Base-by-base conservation (phyloP, 2,888 invertebrate genomes). In the Coelogynopora nodosa region DNA sequence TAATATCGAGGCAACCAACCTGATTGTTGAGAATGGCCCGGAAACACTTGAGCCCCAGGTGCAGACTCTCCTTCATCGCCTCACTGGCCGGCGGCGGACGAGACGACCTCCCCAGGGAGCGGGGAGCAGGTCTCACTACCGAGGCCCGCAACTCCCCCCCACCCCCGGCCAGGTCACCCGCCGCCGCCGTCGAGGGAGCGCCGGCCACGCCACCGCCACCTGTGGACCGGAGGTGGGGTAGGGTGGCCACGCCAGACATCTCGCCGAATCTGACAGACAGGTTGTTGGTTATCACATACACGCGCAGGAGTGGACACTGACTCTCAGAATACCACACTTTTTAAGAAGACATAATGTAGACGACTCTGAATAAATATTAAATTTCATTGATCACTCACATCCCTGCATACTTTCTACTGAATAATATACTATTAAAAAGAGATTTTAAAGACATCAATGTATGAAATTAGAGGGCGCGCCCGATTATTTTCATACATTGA, bases 11-110 rank as follows among this genome's bases (percentile, higher is more conserved):
- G n/a, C n/a, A n/a, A n/a, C n/a, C n/a, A n/a, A 85, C 85, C 67
- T 85, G 85, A 85, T 85, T 85, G 26, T 85, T 85, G n/a, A 85
- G 30, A 27, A 85, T 85, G 28, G 85, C 74, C 23, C 85, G 26
- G 28, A 85, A 85, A 28, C 85, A 85, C 67, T 85, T 85, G 23
- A 85, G 30, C 18, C 85, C 67, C n/a, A 85, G 74, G 67, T 85
- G 85, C n/a, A 85, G 85, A 29, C 85, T 67, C 26, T 85, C 85
- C 26, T 85, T 85, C 26, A 85, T 85, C 0, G 85, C 26, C 27
- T 85, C 85, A n/a, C 30, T 67, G 49, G 74, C 85, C 2, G 74
- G 74, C 23, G 74, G 74, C 2, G 23, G 74, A 23, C 74, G 74
- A 23, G 10, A 5, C 10, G 74, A 74, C 2, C 74, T 10, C 5